A percentile compares a stretch with the other conserved stretches of the same genome.
Evolutionary conservation across 2,888 invertebrate species (phyloP).

Genomic region (Abrostola tripartita): DNA sequence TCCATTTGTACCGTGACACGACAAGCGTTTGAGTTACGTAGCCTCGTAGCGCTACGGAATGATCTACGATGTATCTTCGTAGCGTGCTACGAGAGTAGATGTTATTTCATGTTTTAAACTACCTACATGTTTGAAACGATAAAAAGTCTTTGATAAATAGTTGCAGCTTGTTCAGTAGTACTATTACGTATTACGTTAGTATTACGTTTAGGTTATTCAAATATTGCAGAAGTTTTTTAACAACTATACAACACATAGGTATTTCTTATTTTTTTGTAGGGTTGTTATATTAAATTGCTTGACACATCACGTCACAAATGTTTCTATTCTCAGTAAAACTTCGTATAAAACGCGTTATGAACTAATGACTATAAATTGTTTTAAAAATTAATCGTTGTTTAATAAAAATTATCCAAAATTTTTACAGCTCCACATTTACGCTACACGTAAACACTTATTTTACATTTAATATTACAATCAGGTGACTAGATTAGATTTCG

Average conservation of each 20-base stretch:
- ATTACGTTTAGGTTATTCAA: too few relatives aligned
- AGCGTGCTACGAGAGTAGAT: constrained; percentile 34
- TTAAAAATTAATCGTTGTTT: constrained; percentile 74
- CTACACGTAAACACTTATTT: constrained; percentile 55
- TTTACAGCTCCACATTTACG: constrained; percentile 71
- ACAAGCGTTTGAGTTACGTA: constrained; percentile 15
- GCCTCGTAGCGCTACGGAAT: constrained; percentile 22
- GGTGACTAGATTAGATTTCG: constrained; percentile 54
- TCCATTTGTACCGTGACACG: constrained; percentile 20
- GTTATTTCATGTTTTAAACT: too few relatives aligned
- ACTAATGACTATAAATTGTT: constrained; percentile 57
- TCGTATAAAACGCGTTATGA: constrained; percentile 70
- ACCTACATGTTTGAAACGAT: too few relatives aligned
- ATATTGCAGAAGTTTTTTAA: too few relatives aligned
- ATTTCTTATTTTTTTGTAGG: too few relatives aligned
- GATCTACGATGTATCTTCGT: constrained; percentile 21
- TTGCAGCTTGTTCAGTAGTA: background rate
- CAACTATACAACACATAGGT: too few relatives aligned
- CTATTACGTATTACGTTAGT: background rate
- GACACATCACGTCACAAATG: constrained; percentile 25
- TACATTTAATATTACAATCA: constrained; percentile 53
- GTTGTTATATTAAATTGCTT: background rate
- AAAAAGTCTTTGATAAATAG: background rate
- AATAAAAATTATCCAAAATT: constrained; percentile 63
- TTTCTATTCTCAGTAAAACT: constrained; percentile 55